A percentile compares a stretch with the other conserved stretches of the same genome.
Conservation (phyloP, 2,888 invertebrate species). For the Malacosoma neustria region DNA sequence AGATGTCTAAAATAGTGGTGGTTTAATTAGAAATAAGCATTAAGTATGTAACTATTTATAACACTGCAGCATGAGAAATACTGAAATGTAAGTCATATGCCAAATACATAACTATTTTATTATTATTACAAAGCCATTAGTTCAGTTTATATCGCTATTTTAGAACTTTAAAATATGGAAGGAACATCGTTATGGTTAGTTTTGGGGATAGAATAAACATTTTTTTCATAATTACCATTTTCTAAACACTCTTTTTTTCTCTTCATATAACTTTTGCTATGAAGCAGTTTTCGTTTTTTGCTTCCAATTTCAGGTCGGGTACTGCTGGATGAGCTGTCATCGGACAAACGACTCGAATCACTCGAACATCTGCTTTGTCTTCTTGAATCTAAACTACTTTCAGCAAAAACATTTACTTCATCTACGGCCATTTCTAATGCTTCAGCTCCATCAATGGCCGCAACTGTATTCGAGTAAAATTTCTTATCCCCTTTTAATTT, state of each 20-base stretch:
- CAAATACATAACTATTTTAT: too few relatives aligned
- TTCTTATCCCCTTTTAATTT: conserved; percentile 73
- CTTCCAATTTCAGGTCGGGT: conserved; percentile 36
- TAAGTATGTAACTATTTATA: too few relatives aligned
- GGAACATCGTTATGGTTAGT: too few relatives aligned
- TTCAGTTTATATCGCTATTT: too few relatives aligned
- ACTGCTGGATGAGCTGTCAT: conserved; percentile 59
- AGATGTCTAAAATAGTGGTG: too few relatives aligned
- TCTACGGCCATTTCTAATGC: conserved; percentile 45
- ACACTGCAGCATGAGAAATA: too few relatives aligned
- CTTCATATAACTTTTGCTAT: conserved; percentile 30
- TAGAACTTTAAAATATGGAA: too few relatives aligned
- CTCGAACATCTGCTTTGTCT: conserved; percentile 60
- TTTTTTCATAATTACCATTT: conserved; percentile 39
- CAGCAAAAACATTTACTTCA: conserved; percentile 31
- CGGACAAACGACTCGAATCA: conserved; percentile 59
- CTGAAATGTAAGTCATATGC: too few relatives aligned
- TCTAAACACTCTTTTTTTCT: conserved; percentile 32
- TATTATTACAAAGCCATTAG: too few relatives aligned
- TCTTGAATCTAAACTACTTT: conserved; percentile 47
- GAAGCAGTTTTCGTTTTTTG: conserved; percentile 46
- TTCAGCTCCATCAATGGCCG: conserved; percentile 53
- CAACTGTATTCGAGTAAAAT: conserved; percentile 62
- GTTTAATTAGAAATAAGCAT: too few relatives aligned
- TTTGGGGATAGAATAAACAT: too few relatives aligned